These are phyloP conservation scores for Rhagoletis zephyria DNA, from an alignment of 1,140 invertebrate species.

Conservation along the genomic window DNA sequence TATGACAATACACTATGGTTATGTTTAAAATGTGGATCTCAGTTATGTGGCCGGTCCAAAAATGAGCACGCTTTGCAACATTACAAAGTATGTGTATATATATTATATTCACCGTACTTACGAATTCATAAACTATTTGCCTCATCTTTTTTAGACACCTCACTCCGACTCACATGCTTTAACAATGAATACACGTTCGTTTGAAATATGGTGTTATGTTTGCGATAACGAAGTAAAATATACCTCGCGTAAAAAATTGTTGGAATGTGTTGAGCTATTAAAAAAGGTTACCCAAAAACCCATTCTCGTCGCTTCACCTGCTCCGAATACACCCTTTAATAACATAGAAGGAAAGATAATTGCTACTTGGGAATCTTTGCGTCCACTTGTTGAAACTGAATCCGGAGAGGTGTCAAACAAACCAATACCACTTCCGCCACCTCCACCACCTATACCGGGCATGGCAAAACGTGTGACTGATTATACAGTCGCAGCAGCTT, in stretches of 20 bases:
- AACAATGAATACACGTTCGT: slow-evolving; percentile 81
- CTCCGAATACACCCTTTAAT: slow-evolving; percentile 57
- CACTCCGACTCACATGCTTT: slow-evolving; percentile 84
- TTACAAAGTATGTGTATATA: slow-evolving; percentile 74
- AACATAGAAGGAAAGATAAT: slow-evolving; percentile 66
- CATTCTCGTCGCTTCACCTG: slow-evolving; percentile 46
- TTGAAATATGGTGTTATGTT: slow-evolving; percentile 84
- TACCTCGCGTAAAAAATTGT: slow-evolving; percentile 78
- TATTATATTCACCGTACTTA: background rate
- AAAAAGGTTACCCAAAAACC: slow-evolving; percentile 75
- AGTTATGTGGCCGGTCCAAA: slow-evolving; percentile 82
- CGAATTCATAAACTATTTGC: background rate
- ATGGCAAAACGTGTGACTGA: slow-evolving; percentile 64
- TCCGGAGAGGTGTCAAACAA: slow-evolving; percentile 42
- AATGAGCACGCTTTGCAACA: slow-evolving; percentile 85
- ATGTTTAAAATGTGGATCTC: slow-evolving; percentile 82
- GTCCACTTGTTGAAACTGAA: slow-evolving; percentile 61
- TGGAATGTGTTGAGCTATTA: slow-evolving; percentile 78
- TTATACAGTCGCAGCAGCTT: background rate
- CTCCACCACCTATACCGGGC: slow-evolving; percentile 60
- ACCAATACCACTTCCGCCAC: slow-evolving; percentile 8
- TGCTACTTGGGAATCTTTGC: slow-evolving; percentile 59
- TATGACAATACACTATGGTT: slow-evolving; percentile 79
- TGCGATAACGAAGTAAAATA: slow-evolving; percentile 78
- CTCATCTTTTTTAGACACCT: slow-evolving; percentile 74